Percentiles rank a stretch among this genome's conserved stretches.
Conservation (phyloP, 2,113 vertebrate species). For the Raphicerus campestris region DNA sequence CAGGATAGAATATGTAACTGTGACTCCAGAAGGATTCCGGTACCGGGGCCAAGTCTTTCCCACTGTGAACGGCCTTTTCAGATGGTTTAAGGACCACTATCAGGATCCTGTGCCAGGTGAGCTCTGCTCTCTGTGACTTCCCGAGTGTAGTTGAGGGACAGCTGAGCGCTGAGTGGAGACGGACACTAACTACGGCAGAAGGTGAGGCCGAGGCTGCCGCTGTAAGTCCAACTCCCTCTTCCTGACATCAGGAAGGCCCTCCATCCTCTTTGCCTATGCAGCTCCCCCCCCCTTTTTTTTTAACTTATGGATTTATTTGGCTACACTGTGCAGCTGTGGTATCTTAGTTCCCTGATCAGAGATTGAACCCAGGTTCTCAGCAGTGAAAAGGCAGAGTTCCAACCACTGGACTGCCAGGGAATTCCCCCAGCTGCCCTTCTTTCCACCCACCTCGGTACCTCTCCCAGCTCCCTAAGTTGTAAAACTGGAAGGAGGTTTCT, state of each 20-base stretch:
- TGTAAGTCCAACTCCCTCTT: neutral
- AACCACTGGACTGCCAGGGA: neutral
- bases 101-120: conserved; percentile 97
- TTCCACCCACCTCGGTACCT: neutral
- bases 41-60: conserved; percentile 97
- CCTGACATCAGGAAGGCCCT: neutral
- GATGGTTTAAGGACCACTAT: conserved; percentile 99
- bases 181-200: neutral
- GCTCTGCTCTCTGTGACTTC: neutral
- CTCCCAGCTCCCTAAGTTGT: neutral
- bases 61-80: conserved; percentile 95
- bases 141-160: neutral
- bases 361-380: neutral
- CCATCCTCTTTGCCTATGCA: neutral
- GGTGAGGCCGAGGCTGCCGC: neutral
- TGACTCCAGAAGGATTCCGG: conserved; percentile 96
- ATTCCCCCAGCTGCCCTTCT: neutral
- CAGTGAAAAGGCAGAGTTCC: neutral
- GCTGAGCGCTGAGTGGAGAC: neutral
- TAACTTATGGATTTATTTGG: neutral
- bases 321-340: neutral
- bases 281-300: neutral
- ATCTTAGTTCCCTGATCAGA: neutral
- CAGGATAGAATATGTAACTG: conserved; percentile 96
- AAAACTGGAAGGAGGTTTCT: neutral